Evolutionary conservation across 2,113 vertebrate genomes (phyloP).

Genomic region (Gobiocypris rarus): DNA sequence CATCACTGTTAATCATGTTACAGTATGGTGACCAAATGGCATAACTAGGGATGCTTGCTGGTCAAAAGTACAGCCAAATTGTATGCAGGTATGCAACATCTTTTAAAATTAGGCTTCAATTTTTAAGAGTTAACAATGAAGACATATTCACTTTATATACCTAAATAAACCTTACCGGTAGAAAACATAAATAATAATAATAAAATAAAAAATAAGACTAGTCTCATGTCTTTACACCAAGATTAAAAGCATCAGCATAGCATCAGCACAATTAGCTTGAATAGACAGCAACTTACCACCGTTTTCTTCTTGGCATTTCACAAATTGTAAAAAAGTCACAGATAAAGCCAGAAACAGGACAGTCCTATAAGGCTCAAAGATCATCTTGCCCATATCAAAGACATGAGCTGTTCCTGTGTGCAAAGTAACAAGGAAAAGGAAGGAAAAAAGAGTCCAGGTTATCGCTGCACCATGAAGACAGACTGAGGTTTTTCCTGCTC

Average conservation of each 20-base stretch:
- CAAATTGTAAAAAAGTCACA: conserved; percentile 71
- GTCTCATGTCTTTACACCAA: not conserved
- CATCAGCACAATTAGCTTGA: conserved; percentile 55
- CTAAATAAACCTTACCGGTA: not conserved
- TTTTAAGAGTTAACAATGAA: not conserved
- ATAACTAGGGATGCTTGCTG: not conserved
- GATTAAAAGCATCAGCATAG: conserved; percentile 41
- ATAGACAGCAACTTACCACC: conserved; percentile 73
- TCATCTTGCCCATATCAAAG: conserved; percentile 78
- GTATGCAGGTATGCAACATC: not conserved
- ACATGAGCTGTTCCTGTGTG: conserved; percentile 74
- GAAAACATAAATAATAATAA: not conserved
- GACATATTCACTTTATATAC: not conserved
- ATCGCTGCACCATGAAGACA: conserved; percentile 76
- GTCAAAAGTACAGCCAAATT: conserved; percentile 54
- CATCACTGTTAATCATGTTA: conserved; percentile 56
- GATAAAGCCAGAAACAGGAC: conserved; percentile 74
- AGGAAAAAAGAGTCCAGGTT: conserved; percentile 65
- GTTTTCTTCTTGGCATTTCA: conserved; percentile 72
- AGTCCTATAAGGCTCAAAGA: conserved; percentile 76
- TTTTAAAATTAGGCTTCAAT: not conserved
- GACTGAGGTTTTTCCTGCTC: conserved; percentile 71
- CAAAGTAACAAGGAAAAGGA: conserved; percentile 59
- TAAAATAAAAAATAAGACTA: not conserved
- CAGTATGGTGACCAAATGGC: not conserved